phyloP scores from a whole-genome alignment of 2,113 vertebrate species.

The Atherinomorus stipes region DNA sequence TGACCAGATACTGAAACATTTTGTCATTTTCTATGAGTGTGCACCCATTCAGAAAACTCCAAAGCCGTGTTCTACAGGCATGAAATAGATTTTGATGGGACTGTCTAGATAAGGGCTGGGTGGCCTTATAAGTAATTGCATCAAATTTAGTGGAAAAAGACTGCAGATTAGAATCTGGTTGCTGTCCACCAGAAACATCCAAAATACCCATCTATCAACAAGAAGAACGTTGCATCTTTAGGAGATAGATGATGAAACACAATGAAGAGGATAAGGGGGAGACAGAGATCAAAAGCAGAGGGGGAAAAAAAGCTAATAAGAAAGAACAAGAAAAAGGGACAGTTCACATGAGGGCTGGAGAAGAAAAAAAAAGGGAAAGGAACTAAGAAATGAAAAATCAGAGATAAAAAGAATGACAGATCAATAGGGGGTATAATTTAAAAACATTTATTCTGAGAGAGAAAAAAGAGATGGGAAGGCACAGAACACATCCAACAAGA shows the following conservation, averaged over 20 bases:
- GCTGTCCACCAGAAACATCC: conserved; percentile 3
- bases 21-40: conserved; percentile 60
- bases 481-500: conserved; percentile 40
- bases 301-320: not conserved
- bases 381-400: conserved; percentile 23
- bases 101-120: conserved; percentile 5
- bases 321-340: not conserved
- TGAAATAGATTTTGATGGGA: conserved; percentile 66
- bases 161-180: conserved; percentile 39
- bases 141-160: conserved; percentile 43
- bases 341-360: not conserved
- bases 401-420: conserved; percentile 45
- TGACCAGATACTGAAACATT: conserved; percentile 62
- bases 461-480: conserved; percentile 5
- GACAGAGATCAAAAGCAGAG: conserved; percentile 16
- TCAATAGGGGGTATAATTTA: conserved; percentile 35
- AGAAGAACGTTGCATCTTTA: conserved; percentile 1
- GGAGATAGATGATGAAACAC: not conserved
- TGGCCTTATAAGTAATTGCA: conserved; percentile 37
- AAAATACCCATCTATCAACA: not conserved
- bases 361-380: not conserved
- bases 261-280: not conserved
- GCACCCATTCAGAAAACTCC: conserved; percentile 67
- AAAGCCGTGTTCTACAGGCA: conserved; percentile 48
- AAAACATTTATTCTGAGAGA: conserved; percentile 19